Base-by-base conservation (phyloP, 1,140 invertebrate species). In the Megalonaias nervosa region DNA sequence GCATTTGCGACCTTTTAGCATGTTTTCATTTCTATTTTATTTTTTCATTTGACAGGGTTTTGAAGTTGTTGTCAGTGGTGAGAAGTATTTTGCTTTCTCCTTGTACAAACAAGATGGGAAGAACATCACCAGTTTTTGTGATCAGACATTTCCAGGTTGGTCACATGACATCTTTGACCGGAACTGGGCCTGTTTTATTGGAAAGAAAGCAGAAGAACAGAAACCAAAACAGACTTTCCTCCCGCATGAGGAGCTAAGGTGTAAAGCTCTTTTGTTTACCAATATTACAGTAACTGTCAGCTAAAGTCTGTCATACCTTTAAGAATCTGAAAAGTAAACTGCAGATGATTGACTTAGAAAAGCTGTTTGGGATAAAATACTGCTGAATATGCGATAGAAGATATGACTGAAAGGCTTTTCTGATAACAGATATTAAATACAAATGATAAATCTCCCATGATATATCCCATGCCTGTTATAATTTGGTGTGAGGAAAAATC, bases 1-100 rank as follows among this genome's bases (percentile, higher is more conserved):
- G 9, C 38, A 48, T 48, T 48, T 48, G 6, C 9, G 6, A 1
- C 38, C 6, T 0, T 9, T 6, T 4, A 48, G 4, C 38, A 9
- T 48, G 23, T 55, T 55, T 31, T n/a, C 19, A 21, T 71, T 23
- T 14, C 21, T 14, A 58, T 57, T 72, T 57, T 67, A 68, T 67
- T 71, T 75, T 55, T 59, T 77, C 70, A 67, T 81, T 75, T 67
- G 65, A 9, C 70, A 87, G 88, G 90, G 90, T 16, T 91, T 90
- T 86, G 90, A 90, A 77, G 86, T 89, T 60, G 84, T 87, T 12
- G 87, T 91, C 17, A 78, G 82, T 61, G 86, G 89, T 11, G 83
- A 89, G 61, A 92, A 92, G 71, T 92, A 90, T 75, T 92, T 92
- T 87, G 92, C 91, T 3, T 92, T 92, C 81, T 92, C 91, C 1